These are phyloP conservation scores for Sialis fuliginosa DNA, from an alignment of 2,888 invertebrate genomes.

Conservation along the genomic window DNA sequence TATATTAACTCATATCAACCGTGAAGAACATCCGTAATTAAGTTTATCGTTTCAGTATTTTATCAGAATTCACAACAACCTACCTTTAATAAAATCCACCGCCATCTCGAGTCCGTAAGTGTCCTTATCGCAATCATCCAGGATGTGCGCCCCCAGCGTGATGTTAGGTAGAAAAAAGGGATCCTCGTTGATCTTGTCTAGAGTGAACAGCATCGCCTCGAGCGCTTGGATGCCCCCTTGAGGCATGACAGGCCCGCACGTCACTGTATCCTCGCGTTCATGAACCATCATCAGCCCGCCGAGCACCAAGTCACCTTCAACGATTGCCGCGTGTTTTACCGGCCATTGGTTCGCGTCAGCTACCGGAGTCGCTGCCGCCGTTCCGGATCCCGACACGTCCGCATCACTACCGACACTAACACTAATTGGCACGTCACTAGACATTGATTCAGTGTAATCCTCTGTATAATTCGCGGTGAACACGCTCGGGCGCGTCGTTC, in stretches of 20 bases:
- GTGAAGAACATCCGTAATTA: too few relatives aligned
- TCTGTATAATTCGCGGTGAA: neutral
- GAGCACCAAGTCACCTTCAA: constrained; percentile 74
- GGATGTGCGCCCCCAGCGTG: constrained; percentile 67
- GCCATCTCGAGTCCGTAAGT: constrained; percentile 92
- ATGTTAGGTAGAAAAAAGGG: constrained; percentile 54
- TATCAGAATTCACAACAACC: constrained; percentile 16
- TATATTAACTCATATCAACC: too few relatives aligned
- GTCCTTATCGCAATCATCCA: constrained; percentile 92
- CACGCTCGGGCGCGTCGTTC: too few relatives aligned
- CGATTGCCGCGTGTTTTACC: constrained; percentile 67
- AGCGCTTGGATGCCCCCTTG: constrained; percentile 80
- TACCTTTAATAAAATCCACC: constrained; percentile 92
- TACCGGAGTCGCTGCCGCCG: neutral
- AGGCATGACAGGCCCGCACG: constrained; percentile 87
- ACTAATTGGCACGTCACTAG: neutral
- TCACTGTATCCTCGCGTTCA: constrained; percentile 70
- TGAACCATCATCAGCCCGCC: constrained; percentile 94
- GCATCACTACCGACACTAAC: neutral
- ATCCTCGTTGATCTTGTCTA: constrained; percentile 59
- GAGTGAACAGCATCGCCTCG: constrained; percentile 81
- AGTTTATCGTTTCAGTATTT: too few relatives aligned
- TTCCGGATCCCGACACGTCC: neutral
- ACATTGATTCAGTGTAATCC: neutral
- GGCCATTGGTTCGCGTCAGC: constrained; percentile 43